These are phyloP conservation scores for Coreius guichenoti DNA, from an alignment of 2,797 vertebrate genomes.

Conservation along the genomic window DNA sequence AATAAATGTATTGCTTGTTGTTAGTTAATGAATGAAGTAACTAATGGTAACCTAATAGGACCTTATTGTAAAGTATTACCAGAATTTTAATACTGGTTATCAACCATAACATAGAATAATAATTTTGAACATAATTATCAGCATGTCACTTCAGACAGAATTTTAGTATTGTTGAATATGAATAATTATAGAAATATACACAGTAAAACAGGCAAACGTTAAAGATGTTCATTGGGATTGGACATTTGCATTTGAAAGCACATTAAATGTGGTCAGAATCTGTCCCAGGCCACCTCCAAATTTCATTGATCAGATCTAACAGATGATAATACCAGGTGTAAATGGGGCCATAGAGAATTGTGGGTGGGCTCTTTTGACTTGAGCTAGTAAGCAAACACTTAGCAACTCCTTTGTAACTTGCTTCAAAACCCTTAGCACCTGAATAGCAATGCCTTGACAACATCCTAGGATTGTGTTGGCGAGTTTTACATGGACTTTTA, in stretches of 20 bases:
- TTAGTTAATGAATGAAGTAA: background rate
- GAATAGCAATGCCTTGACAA: background rate
- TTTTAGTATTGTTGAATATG: background rate
- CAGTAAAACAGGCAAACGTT: background rate
- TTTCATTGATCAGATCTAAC: background rate
- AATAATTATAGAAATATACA: background rate
- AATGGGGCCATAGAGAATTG: background rate
- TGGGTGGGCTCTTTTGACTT: background rate
- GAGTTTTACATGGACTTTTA: background rate
- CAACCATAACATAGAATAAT: background rate
- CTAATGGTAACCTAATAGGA: background rate
- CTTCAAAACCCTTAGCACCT: background rate
- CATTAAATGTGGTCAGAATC: background rate
- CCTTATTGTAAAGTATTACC: background rate
- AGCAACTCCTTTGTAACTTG: background rate
- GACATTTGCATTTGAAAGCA: background rate
- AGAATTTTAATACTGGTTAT: background rate
- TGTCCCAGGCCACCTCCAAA: background rate
- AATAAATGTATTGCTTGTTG: background rate
- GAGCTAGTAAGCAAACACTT: background rate
- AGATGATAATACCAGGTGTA: background rate
- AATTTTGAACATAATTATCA: background rate
- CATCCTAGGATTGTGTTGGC: background rate
- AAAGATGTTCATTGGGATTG: background rate
- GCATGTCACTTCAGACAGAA: background rate